These are phyloP conservation scores for Rhabdophis nuchalis DNA, from an alignment of 2,797 vertebrate species.

Conservation along the genomic window DNA sequence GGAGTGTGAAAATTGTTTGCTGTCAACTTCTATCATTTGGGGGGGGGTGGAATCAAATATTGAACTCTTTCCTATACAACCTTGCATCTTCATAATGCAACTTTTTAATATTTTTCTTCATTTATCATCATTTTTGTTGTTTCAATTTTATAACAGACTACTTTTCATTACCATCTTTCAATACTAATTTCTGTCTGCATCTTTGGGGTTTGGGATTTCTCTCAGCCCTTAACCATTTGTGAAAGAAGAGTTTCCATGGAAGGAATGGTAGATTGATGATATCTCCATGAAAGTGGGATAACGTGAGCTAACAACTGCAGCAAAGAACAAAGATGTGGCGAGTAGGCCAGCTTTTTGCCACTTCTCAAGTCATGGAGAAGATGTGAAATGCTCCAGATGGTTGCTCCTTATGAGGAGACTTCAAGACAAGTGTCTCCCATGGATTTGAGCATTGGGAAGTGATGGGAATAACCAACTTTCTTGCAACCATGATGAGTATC, in stretches of 20 bases:
- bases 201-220: neutral
- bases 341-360: neutral
- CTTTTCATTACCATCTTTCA: neutral
- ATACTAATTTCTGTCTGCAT: neutral
- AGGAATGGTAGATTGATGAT: neutral
- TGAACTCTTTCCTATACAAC: neutral
- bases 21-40: neutral
- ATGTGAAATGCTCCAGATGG: neutral
- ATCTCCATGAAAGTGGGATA: neutral
- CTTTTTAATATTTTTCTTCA: neutral
- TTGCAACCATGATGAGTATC: neutral
- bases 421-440: neutral
- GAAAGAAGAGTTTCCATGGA: neutral
- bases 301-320: neutral
- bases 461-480: neutral
- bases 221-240: neutral
- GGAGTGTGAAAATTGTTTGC: neutral
- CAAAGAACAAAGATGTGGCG: neutral
- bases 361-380: neutral
- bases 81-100: neutral
- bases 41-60: neutral
- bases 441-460: neutral
- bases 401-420: neutral
- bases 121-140: neutral
- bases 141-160: neutral